Evolutionary conservation across 2,888 invertebrate species (phyloP).

Genomic region (Synanthedon formicaeformis): DNA sequence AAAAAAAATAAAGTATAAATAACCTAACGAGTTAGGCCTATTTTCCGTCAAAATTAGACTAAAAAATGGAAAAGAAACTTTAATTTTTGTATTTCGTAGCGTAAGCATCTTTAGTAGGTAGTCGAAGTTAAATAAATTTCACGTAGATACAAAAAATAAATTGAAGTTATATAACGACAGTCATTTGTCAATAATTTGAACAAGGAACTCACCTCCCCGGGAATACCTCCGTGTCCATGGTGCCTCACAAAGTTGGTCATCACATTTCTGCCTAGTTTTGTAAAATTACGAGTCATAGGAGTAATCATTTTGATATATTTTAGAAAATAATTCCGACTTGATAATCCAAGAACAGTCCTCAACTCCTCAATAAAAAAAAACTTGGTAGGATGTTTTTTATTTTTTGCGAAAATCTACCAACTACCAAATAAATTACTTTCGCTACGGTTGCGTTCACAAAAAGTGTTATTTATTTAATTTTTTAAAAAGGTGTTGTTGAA

Average conservation of each 20-base stretch:
- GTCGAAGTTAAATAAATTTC: background rate
- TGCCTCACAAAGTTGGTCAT: conserved; percentile 52
- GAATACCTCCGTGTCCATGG: conserved; percentile 48
- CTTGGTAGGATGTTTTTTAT: background rate
- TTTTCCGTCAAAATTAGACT: too few species aligned
- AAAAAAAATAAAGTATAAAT: too few species aligned
- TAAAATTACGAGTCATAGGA: conserved; percentile 48
- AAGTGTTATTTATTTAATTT: too few species aligned
- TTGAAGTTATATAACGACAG: conserved; percentile 23
- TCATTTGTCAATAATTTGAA: conserved; percentile 17
- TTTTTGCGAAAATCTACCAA: background rate
- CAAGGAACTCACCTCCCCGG: conserved; percentile 57
- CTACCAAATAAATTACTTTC: too few species aligned
- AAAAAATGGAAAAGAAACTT: too few species aligned
- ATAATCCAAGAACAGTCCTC: background rate
- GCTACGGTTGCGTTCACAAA: conserved; percentile 34
- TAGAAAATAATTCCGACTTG: background rate
- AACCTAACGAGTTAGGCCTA: too few species aligned
- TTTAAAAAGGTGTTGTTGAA: too few species aligned
- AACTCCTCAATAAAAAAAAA: background rate
- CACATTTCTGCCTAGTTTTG: conserved; percentile 52
- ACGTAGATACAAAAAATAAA: background rate
- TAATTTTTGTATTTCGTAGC: too few species aligned
- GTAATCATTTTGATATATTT: conserved; percentile 40
- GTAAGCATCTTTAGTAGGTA: background rate